Percentiles rank a stretch among this genome's conserved stretches.
phyloP scores from a whole-genome alignment of 2,113 vertebrate genomes.

The Seriola aureovittata region DNA sequence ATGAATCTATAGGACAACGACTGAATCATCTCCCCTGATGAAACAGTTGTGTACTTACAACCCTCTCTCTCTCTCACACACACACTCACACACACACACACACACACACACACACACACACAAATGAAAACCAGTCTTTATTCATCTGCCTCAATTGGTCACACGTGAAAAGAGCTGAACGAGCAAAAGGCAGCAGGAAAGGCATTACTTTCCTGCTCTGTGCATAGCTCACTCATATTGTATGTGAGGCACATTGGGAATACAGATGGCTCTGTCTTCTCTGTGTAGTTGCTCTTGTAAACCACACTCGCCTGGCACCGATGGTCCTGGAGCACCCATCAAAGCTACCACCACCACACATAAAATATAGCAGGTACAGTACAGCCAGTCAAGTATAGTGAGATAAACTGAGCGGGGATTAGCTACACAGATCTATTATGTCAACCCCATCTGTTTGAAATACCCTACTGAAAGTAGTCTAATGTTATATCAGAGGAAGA shows the following conservation, averaged over 20 bases:
- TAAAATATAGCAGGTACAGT: slow-evolving; percentile 18
- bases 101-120: slow-evolving; percentile 11
- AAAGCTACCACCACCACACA: background rate
- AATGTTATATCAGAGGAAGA: slow-evolving; percentile 4
- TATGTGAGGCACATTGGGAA: slow-evolving; percentile 25
- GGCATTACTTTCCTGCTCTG: slow-evolving; percentile 22
- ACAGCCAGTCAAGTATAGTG: slow-evolving; percentile 16
- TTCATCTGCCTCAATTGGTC: slow-evolving; percentile 55
- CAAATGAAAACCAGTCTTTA: slow-evolving; percentile 48
- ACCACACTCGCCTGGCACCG: slow-evolving; percentile 21
- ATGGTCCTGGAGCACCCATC: slow-evolving; percentile 8
- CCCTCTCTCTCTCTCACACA: background rate
- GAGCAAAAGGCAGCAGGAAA: slow-evolving; percentile 40
- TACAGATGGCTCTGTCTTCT: slow-evolving; percentile 55
- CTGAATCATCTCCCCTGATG: slow-evolving; percentile 33
- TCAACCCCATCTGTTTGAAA: slow-evolving; percentile 35
- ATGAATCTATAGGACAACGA: slow-evolving; percentile 14
- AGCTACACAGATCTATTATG: slow-evolving; percentile 23
- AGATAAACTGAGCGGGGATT: slow-evolving; percentile 36
- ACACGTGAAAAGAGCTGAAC: slow-evolving; percentile 64
- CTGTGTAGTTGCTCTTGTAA: slow-evolving; percentile 1
- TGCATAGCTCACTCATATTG: slow-evolving; percentile 38
- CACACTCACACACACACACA: slow-evolving; percentile 1
- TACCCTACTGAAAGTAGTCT: slow-evolving; percentile 5
- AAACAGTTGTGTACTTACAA: slow-evolving; percentile 17